Base-by-base conservation (phyloP, 1,140 invertebrate species). In the Arctopsyche grandis region DNA sequence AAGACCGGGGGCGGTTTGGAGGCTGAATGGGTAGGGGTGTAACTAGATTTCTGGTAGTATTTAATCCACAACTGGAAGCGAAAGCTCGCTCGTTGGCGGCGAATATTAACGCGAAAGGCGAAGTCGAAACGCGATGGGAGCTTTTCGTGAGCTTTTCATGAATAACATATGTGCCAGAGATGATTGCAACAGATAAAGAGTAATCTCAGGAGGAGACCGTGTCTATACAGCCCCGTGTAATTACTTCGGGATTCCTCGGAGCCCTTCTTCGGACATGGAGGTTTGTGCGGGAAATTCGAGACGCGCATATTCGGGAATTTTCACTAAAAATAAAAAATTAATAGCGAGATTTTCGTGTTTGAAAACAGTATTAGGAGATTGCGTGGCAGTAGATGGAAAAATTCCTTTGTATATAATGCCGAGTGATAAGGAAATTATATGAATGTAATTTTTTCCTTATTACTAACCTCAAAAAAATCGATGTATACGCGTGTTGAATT, bases 171-270 rank as follows among this genome's bases (percentile, higher is more conserved):
- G 26, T n/a, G 75, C 71, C n/a, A 56, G 48, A 60, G 58, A 66
- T 56, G 75, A 75, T 76, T 76, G 75, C 75, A 58, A 63, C 75
- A 76, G 75, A 76, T 76, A 76, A 69, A 29, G 71, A 52, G 71
- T 74, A 74, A 74, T 70, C 69, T 70, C 29, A 22, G 1, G 69
- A 70, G 71, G 24, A 74, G 71, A 46, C 71, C 48, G 24, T 48
- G 44, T 66, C 63, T 66, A 66, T 66, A 66, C 43, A 52, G 43
- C 29, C n/a, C 43, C 69, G 16, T 71, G 69, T 71, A 71, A 71
- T 71, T 71, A 71, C 46, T 71, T 71, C 69, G 46, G 69, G 43
- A 24, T 16, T 1, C 22, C 69, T 19, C 24, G 12, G 21, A 66
- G 63, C 63, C 24, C 63, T 26, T n/a, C n/a, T n/a, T 66, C 21